Evolutionary conservation across 2,113 vertebrate genomes (phyloP), one percentile per base, ranked within the genome.

Genomic region (Paramormyrops kingsleyae): DNA sequence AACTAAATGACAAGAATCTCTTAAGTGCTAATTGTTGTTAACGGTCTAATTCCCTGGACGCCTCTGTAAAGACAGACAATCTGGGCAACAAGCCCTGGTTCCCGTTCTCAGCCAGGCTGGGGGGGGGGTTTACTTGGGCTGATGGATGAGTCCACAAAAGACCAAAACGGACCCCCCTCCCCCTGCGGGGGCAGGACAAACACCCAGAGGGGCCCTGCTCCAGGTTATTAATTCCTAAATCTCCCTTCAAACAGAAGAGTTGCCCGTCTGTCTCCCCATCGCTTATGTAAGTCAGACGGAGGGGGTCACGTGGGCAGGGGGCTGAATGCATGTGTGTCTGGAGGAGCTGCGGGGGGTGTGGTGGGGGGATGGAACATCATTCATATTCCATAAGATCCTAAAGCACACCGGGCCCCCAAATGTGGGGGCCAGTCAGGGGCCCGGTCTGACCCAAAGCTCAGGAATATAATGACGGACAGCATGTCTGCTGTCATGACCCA

Each of bases 211-310:
- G 89, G 85, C 85, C 85, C 56, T 15, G 3, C 27, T 74, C 10
- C 56, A 10, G 24, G 12, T 42, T 21, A 59, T 39, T 42, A n/a
- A 59, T 50, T 42, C 83, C 46, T 87, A 90, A 90, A 90, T 87
- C 89, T 87, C 53, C 74, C 52, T n/a, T 70, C 89, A 90, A 90
- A 90, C 89, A 90, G 24, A 62, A 52, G 31, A 80, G 31, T 9
- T 39, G 35, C 66, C 89, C 5, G 6, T 35, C 52, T 52, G n/a
- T 66, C 62, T 66, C 62, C 44, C 50, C 5, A 80, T 24, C 9
- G 27, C 27, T 21, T 12, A 35, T 39, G 39, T 39, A 46, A 35
- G 24, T 70, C 74, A 87, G 62, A 70, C 27, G 66, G 46, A 50
- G 15, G 21, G n/a, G 6, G 80, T 89, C 89, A 59, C 42, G 5